These are phyloP conservation scores for Distichodus sexfasciatus DNA, from an alignment of 2,797 vertebrate genomes.

Conservation along the genomic window DNA sequence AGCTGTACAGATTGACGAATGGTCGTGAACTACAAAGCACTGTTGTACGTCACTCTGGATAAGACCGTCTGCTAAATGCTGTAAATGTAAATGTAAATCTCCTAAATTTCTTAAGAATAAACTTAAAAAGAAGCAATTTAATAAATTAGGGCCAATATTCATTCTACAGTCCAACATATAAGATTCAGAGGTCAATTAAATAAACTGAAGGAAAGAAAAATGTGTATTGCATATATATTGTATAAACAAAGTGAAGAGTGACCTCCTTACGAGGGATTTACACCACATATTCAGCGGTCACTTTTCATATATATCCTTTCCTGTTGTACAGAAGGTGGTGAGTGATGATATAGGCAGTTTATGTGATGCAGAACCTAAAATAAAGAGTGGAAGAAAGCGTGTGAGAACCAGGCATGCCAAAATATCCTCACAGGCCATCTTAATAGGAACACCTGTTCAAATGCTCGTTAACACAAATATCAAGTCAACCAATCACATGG, in stretches of 20 bases:
- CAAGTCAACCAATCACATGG: no score
- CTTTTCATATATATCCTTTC: constrained; percentile 15
- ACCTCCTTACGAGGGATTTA: constrained; percentile 27
- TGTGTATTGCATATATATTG: constrained; percentile 20
- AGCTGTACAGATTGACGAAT: no score
- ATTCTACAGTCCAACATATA: no score
- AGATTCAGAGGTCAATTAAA: constrained; percentile 29
- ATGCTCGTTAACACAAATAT: no score
- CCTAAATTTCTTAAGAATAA: no score
- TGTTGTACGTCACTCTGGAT: no score
- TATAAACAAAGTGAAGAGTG: constrained; percentile 64
- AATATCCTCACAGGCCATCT: constrained; percentile 35
- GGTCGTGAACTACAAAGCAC: no score
- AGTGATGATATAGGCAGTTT: constrained; percentile 48
- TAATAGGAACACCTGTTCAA: not conserved
- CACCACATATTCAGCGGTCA: constrained; percentile 43
- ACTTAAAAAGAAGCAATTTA: no score
- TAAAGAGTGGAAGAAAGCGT: constrained; percentile 38
- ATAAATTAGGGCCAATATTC: no score
- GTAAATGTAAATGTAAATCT: no score
- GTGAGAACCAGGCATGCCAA: constrained; percentile 34
- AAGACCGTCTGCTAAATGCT: no score
- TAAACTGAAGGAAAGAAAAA: constrained; percentile 27
- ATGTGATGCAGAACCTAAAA: constrained; percentile 63
- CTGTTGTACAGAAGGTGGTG: constrained; percentile 45